These are phyloP conservation scores for Pharmacophagus antenor DNA, from an alignment of 2,888 invertebrate genomes.

Conservation along the genomic window DNA sequence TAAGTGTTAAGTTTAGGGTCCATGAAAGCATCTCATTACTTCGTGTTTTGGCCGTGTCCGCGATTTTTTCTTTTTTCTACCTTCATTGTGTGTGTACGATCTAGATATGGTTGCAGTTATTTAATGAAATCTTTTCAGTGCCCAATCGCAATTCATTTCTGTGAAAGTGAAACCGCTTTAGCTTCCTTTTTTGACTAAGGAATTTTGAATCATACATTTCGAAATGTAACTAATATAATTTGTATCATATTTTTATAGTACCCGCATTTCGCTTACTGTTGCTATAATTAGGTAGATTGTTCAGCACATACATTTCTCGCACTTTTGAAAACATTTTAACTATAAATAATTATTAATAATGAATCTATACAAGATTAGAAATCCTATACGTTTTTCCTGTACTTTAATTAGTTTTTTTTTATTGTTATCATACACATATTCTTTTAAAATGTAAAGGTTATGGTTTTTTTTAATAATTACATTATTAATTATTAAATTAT, in stretches of 20 bases:
- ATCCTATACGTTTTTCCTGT: no score
- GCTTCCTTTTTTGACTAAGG: constrained; percentile 1
- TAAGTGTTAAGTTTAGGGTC: constrained; percentile 14
- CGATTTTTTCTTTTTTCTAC: constrained; percentile 27
- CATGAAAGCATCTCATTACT: constrained; percentile 22
- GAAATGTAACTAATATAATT: not conserved
- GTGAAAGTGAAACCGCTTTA: constrained; percentile 19
- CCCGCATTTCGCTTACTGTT: constrained; percentile 3
- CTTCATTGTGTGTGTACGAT: constrained; percentile 31
- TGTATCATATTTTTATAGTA: not conserved
- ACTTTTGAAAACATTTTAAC: not conserved
- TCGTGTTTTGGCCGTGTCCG: constrained; percentile 13
- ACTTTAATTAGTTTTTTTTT: no score
- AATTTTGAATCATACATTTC: constrained; percentile 1
- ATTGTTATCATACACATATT: no score
- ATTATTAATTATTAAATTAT: no score
- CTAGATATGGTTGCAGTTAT: constrained; percentile 29
- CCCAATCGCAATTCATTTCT: constrained; percentile 18
- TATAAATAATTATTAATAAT: not conserved
- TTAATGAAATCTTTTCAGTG: constrained; percentile 34
- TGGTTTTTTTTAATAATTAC: no score
- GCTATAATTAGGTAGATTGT: not conserved
- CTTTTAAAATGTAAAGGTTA: no score
- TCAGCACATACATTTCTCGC: not conserved
- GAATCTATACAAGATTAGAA: no score